Percentiles rank a stretch among this genome's conserved stretches.
Evolutionary conservation across 2,797 vertebrate genomes (phyloP).

Genomic region (Acanthornis magna): DNA sequence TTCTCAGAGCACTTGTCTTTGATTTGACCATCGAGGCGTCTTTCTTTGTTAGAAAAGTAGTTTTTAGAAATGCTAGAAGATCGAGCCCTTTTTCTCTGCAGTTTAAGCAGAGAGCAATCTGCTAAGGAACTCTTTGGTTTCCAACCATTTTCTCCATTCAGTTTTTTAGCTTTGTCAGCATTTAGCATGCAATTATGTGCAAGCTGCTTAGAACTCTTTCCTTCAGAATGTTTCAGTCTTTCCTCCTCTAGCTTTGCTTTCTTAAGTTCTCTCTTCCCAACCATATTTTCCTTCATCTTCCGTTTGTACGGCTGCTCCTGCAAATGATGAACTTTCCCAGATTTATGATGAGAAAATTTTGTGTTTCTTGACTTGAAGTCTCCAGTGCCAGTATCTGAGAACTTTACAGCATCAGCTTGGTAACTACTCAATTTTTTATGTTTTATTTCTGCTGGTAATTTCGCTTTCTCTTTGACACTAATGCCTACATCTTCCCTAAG

Average conservation of each 20-base stretch:
- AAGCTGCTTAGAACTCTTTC: background rate
- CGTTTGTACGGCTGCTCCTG: conserved; percentile 61
- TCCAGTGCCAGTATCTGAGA: background rate
- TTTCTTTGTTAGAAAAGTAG: conserved; percentile 38
- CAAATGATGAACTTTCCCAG: conserved; percentile 12
- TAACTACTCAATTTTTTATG: background rate
- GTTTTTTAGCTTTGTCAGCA: conserved; percentile 36
- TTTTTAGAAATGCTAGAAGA: conserved; percentile 28
- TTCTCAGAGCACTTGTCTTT: conserved; percentile 54
- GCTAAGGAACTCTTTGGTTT: conserved; percentile 29
- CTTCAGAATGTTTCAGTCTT: conserved; percentile 1
- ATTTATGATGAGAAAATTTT: background rate
- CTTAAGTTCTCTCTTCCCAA: conserved; percentile 5
- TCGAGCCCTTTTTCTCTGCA: conserved; percentile 31
- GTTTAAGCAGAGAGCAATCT: conserved; percentile 15
- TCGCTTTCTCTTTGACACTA: background rate
- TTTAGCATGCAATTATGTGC: background rate
- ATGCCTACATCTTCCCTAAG: background rate
- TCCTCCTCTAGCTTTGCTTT: conserved; percentile 31
- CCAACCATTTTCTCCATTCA: conserved; percentile 27
- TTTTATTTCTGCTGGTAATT: conserved; percentile 13
- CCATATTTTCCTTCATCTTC: conserved; percentile 45
- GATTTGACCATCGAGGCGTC: background rate
- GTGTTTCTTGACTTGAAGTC: background rate
- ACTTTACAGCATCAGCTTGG: background rate